Evolutionary conservation across 2,888 invertebrate species (phyloP), one percentile per base, ranked within the genome.

Genomic region (Orthosia cruda): DNA sequence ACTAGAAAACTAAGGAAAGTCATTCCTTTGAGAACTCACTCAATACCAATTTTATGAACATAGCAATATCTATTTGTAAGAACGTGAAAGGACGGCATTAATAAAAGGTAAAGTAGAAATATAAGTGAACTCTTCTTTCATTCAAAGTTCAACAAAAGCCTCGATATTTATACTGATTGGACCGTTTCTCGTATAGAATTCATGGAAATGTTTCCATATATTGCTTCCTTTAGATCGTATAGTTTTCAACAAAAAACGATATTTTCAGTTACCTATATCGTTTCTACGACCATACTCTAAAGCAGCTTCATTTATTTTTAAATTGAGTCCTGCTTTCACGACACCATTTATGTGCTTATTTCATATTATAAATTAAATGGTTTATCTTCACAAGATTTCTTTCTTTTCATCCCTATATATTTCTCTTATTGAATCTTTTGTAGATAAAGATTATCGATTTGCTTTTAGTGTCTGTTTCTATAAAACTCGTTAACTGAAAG

Each of bases 301-400:
- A 61, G 76, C 77, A 85, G 66, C 84, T 69, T 76, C 80, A 86
- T 80, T 81, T 80, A 69, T 47, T 58, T 62, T 57, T 72, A 78
- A 80, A 80, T 80, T 88, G 86, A 89, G 52, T 65, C 69, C 50
- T 74, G 74, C 77, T 87, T 88, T 87, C 82, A 74, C 84, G 18
- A 32, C 65, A 15, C 49, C 47, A 49, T 71, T 52, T 72, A 50
- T 71, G 63, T 57, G 16, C 47, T 78, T n/a, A 70, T 52, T 32
- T 63, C 18, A 68, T 72, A 47, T 45, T 58, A 26, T 50, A 55
- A 23, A 61, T 63, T 55, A 15, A 65, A 71, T n/a, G 58, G 26
- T 57, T 32, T 54, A 45, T n/a, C 50, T 67, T 58, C 20, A 40
- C 13, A 54, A 49, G 0, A 26, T 55, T 18, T 55, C 7, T 57